Evolutionary conservation across 2,888 invertebrate genomes (phyloP), one percentile per base, ranked within the genome.

Genomic region (Tricholauxania praeusta): DNA sequence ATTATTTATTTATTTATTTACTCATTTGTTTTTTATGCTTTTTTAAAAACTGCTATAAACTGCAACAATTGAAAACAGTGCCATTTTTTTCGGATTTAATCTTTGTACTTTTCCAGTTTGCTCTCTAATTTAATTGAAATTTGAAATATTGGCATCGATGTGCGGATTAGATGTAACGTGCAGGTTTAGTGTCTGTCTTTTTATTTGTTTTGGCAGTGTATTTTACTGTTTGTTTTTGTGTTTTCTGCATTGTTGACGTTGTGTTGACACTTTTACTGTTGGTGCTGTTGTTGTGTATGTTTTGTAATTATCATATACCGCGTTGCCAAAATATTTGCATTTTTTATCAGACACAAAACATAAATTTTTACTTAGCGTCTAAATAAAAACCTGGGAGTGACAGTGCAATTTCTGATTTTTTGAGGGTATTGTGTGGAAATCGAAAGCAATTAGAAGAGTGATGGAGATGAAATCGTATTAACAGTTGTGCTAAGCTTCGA

Each of bases 111-210:
- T 64, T 51, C 19, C 28, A 51, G 49, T 22, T 62, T 51, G 49
- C 51, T 28, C 6, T 57, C 28, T 64, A 64, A 64, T 64, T 64
- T 48, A 64, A 49, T 64, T 49, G 64, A 64, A 64, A 51, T 51
- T 51, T 51, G 28, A 64, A 64, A 51, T 51, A 64, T 64, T 64
- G 39, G 22, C 64, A 62, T 39, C n/a, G 12, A 62, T 39, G 28
- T 62, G 60, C 12, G 60, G 47, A 12, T 62, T 17, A 62, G 17
- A 32, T 28, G 47, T 32, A 49, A n/a, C 12, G 19, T 22, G 17
- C 10, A n/a, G 12, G 22, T 19, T 57, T 57, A 32, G 39, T 32
- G 59, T 32, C 4, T 47, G 15, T 64, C 8, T 64, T 17, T 14
- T 64, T 49, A 7, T 64, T 51, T 48, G 8, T 6, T 39, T 39